phyloP scores from a whole-genome alignment of 2,113 vertebrate genomes.

The Megaceryle torquata region DNA sequence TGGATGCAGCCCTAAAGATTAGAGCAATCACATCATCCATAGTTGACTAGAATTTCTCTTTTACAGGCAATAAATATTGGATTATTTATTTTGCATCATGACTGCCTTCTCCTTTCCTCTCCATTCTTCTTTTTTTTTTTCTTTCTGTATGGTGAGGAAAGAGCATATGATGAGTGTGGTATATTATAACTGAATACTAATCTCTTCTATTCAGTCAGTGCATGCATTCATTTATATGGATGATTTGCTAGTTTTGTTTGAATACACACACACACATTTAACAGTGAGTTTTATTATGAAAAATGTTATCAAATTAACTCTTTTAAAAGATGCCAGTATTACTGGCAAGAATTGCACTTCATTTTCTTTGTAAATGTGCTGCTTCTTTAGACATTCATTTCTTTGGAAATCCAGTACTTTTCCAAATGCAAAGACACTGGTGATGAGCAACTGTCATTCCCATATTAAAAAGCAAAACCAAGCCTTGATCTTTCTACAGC shows the following conservation, averaged over 20 bases:
- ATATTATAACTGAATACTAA: constrained; percentile 67
- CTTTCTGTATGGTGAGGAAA: constrained; percentile 32
- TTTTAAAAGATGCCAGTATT: constrained; percentile 65
- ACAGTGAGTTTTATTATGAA: constrained; percentile 62
- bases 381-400: constrained; percentile 46
- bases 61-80: constrained; percentile 39
- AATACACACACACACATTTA: constrained; percentile 64
- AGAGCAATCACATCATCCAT: neutral
- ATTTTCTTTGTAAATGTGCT: constrained; percentile 58
- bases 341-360: constrained; percentile 62
- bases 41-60: constrained; percentile 2
- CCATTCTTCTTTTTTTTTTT: neutral
- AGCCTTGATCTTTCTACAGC: constrained; percentile 64
- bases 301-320: constrained; percentile 70
- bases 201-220: constrained; percentile 58
- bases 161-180: constrained; percentile 48
- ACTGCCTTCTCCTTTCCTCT: neutral
- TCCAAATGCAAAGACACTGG: constrained; percentile 48
- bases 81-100: constrained; percentile 57
- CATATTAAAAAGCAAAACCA: constrained; percentile 60
- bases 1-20: neutral
- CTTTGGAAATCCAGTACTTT: constrained; percentile 44
- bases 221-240: constrained; percentile 68
- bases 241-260: constrained; percentile 73
- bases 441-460: constrained; percentile 64